phyloP scores from a whole-genome alignment of 2,113 vertebrate genomes.

The Burhinus bistriatus region DNA sequence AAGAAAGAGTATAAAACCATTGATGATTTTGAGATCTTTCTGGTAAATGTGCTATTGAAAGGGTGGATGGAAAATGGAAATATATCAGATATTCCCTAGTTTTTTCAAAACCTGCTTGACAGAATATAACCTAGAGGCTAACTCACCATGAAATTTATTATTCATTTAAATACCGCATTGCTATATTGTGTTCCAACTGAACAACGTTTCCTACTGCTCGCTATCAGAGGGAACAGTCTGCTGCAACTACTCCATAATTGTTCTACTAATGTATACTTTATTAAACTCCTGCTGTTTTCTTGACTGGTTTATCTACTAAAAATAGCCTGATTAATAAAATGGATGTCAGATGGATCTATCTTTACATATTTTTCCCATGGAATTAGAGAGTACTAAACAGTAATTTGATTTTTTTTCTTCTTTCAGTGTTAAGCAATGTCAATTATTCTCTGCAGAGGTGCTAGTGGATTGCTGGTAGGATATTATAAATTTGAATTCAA shows the following conservation, averaged over 20 bases:
- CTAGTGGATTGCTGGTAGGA: background rate
- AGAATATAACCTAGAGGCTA: background rate
- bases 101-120: background rate
- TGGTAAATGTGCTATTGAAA: background rate
- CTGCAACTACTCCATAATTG: constrained; percentile 11
- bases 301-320: constrained; percentile 44
- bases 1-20: background rate
- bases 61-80: background rate
- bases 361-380: background rate
- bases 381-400: background rate
- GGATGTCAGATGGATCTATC: background rate
- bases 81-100: background rate
- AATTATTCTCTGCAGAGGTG: background rate
- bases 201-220: background rate
- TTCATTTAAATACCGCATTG: background rate
- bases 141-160: constrained; percentile 4
- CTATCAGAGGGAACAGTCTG: constrained; percentile 13
- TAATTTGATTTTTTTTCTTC: background rate
- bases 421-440: background rate
- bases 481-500: background rate
- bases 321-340: constrained; percentile 51
- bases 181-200: background rate
- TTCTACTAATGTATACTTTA: constrained; percentile 37
- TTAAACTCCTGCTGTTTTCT: constrained; percentile 57
- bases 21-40: background rate